Conservation (phyloP, 2,797 vertebrate genomes). For the Knipowitschia caucasica region DNA sequence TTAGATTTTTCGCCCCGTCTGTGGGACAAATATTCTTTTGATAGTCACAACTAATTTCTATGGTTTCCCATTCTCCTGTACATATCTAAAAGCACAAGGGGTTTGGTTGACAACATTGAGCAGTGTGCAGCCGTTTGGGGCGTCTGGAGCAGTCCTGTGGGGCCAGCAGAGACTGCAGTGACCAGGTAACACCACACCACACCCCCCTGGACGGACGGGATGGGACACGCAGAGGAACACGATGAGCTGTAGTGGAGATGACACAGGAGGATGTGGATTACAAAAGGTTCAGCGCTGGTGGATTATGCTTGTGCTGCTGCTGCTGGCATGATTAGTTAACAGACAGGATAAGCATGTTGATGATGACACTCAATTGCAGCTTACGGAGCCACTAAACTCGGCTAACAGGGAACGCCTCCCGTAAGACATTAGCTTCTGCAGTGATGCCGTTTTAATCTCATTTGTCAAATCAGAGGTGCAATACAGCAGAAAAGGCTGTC, state of each 20-base stretch:
- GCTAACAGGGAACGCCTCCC: neutral
- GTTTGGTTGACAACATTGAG: conserved; percentile 76
- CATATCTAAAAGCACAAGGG: conserved; percentile 28
- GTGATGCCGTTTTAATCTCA: neutral
- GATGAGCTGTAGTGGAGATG: conserved; percentile 17
- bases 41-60: too few relatives aligned
- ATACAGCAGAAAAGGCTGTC: too few relatives aligned
- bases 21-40: too few relatives aligned
- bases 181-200: conserved; percentile 59
- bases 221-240: conserved; percentile 11
- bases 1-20: too few relatives aligned
- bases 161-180: conserved; percentile 55
- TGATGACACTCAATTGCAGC: conserved; percentile 16
- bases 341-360: conserved; percentile 21
- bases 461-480: too few relatives aligned
- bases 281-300: conserved; percentile 20
- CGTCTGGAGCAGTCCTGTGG: conserved; percentile 77
- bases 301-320: conserved; percentile 10
- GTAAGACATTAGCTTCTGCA: neutral
- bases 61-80: too few relatives aligned
- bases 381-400: neutral
- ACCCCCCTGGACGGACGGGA: conserved; percentile 32
- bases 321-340: conserved; percentile 17
- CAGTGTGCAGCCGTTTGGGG: conserved; percentile 78
- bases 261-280: conserved; percentile 16